phyloP scores from a whole-genome alignment of 2,797 vertebrate species.

The Aotus griseimembra region DNA sequence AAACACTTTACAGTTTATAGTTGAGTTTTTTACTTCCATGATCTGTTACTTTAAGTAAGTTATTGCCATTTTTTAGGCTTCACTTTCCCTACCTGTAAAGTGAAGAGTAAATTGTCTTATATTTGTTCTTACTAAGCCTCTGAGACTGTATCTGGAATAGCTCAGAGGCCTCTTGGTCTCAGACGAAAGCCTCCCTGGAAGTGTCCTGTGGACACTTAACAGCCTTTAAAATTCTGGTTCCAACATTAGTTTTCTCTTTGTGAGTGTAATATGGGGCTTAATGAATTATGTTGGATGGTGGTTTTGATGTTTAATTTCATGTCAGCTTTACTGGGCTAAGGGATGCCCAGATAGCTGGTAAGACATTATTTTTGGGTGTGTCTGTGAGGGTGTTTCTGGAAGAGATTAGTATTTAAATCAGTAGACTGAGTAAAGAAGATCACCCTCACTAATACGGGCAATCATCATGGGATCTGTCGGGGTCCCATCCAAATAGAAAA shows the following conservation, averaged over 20 bases:
- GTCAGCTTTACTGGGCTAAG: not conserved
- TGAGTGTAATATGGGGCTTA: not conserved
- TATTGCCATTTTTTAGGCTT: not conserved
- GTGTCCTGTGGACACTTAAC: not conserved
- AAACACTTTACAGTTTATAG: not conserved
- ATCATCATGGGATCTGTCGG: not conserved
- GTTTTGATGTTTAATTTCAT: not conserved
- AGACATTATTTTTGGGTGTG: not conserved
- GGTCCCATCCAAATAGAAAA: not conserved
- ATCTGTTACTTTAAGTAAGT: not conserved
- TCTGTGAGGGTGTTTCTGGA: not conserved
- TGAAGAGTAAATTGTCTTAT: not conserved
- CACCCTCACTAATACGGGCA: not conserved
- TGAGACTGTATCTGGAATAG: not conserved
- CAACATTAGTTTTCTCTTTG: not conserved
- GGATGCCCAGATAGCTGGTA: not conserved
- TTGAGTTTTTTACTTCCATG: not conserved
- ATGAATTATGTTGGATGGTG: not conserved
- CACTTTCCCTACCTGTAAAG: not conserved
- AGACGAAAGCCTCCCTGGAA: not conserved
- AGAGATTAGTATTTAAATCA: not conserved
- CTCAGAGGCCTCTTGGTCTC: not conserved
- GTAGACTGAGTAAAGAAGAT: not conserved
- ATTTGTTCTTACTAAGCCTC: not conserved
- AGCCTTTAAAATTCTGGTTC: not conserved